phyloP scores from a whole-genome alignment of 2,113 vertebrate genomes.

The Canis aureus region DNA sequence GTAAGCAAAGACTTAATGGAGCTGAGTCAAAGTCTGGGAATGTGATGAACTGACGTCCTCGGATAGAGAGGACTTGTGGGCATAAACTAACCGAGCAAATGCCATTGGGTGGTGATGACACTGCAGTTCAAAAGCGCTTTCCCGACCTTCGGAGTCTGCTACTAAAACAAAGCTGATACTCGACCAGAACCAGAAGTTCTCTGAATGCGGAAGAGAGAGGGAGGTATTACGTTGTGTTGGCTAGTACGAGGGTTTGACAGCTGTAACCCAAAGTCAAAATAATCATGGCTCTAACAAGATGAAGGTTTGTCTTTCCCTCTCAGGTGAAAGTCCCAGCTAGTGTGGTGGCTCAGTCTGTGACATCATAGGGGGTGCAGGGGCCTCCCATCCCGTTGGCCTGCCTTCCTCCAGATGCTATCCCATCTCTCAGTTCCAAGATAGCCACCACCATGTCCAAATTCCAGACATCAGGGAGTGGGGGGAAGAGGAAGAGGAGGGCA shows the following conservation, averaged over 20 bases:
- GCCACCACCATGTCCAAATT: neutral
- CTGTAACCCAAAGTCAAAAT: neutral
- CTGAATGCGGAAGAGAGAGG: neutral
- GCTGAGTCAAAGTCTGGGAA: constrained; percentile 60
- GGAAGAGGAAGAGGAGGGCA: neutral
- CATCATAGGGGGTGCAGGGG: neutral
- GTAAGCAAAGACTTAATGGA: neutral
- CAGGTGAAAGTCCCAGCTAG: neutral
- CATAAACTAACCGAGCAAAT: neutral
- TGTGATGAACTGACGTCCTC: neutral
- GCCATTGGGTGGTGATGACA: neutral
- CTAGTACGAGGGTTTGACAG: too few relatives aligned
- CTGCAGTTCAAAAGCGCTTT: neutral
- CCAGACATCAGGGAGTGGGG: neutral
- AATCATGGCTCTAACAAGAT: neutral
- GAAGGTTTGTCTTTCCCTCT: neutral
- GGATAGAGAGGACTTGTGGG: neutral
- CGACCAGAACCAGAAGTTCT: neutral
- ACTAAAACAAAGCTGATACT: neutral
- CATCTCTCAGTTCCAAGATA: neutral
- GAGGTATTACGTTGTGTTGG: accelerated
- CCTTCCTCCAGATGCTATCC: neutral
- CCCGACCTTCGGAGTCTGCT: neutral
- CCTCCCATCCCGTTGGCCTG: neutral
- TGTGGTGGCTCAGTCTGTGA: neutral